Evolutionary conservation across 2,888 invertebrate species (phyloP).

Genomic region (Latrodectus elegans): DNA sequence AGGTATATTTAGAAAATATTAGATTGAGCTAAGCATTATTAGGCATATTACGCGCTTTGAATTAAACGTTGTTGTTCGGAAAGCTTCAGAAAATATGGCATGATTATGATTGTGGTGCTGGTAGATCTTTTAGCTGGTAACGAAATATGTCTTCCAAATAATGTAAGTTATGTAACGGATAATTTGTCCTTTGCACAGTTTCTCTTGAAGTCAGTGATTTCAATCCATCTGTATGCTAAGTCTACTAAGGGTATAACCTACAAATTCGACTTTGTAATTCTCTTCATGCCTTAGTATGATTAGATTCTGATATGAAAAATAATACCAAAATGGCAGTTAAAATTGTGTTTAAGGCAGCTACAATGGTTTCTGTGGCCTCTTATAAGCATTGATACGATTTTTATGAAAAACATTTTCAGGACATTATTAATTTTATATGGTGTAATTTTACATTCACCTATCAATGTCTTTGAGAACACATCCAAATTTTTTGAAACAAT

Average conservation of each 20-base stretch:
- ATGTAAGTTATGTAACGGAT: constrained; percentile 5
- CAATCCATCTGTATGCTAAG: constrained; percentile 12
- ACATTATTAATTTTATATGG: too few relatives aligned
- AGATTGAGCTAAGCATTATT: too few relatives aligned
- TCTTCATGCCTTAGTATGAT: not conserved
- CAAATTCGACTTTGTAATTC: constrained; percentile 15
- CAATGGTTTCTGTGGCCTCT: not conserved
- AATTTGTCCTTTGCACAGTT: constrained; percentile 1
- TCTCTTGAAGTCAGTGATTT: constrained; percentile 8
- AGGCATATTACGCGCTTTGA: too few relatives aligned
- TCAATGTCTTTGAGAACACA: too few relatives aligned
- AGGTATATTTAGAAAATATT: too few relatives aligned
- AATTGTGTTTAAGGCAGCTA: constrained; percentile 6
- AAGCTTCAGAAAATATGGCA: too few relatives aligned
- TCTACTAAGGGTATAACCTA: constrained; percentile 16
- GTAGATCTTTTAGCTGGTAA: not conserved
- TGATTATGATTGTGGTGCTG: not conserved
- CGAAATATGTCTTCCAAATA: not conserved
- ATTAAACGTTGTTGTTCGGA: too few relatives aligned
- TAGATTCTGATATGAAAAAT: not conserved
- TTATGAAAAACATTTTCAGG: too few relatives aligned
- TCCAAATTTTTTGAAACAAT: too few relatives aligned
- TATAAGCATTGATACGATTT: too few relatives aligned
- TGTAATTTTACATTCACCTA: too few relatives aligned
- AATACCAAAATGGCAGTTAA: constrained; percentile 10